Evolutionary conservation across 37 sponge, comb jelly and placozoan species (phyloP).

Genomic region (Axinella damicornis): DNA sequence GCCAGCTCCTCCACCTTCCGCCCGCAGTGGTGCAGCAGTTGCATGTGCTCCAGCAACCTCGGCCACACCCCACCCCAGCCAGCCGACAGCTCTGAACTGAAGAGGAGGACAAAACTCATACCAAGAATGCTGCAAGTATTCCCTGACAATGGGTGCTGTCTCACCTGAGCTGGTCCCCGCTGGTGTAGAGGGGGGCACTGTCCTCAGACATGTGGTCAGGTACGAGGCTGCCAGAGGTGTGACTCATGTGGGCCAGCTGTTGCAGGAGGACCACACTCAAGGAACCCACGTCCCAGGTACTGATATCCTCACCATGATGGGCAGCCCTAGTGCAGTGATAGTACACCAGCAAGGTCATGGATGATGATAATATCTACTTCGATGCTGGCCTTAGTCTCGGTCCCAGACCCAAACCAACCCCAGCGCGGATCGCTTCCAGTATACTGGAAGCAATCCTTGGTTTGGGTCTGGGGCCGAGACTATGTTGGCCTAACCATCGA

Average conservation of each 20-base stretch:
- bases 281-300: neutral
- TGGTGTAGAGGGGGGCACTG: neutral
- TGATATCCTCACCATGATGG: neutral
- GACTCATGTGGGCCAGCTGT: neutral
- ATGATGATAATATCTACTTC: no score
- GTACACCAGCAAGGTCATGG: no score
- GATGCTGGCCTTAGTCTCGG: no score
- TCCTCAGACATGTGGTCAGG: neutral
- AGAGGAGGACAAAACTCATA: neutral
- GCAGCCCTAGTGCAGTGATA: neutral
- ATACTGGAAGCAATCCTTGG: no score
- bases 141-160: no score
- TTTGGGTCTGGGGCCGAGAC: no score
- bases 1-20: slow-evolving; percentile 12
- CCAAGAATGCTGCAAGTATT: no score
- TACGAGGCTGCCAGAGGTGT: neutral
- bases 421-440: no score
- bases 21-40: neutral
- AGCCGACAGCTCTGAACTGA: neutral
- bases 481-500: no score
- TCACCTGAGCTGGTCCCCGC: neutral
- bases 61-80: slow-evolving; percentile 8
- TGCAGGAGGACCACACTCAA: neutral
- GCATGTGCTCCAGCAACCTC: neutral
- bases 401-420: no score